Base-by-base conservation (phyloP, 2,113 vertebrate species). In the Speoplatyrhinus poulsoni region DNA sequence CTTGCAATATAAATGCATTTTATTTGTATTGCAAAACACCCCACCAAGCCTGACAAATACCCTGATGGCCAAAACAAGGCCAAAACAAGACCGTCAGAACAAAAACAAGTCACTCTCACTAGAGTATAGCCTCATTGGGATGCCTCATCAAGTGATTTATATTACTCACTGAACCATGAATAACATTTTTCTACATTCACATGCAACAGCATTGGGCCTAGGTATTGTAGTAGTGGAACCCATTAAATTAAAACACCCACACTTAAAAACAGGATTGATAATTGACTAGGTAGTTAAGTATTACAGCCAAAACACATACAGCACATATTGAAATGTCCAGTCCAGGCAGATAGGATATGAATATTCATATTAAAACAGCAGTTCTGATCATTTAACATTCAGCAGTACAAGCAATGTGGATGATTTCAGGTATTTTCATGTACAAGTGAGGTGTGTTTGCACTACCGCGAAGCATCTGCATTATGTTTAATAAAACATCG, bases 71-170 rank as follows among this genome's bases (percentile, higher is more conserved):
- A 62, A 62, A 47, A 68, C 26, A 72, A 72, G 58, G 36, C 65
- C 54, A 62, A 62, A 47, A 68, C 26, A 72, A 72, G 80, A 71
- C 77, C 65, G 60, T 41, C 7, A 12, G 15, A 58, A 65, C 74
- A 82, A 80, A 82, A 72, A 65, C 36, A 59, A 59, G 76, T 67
- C 70, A 79, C 53, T 65, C 75, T 32, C 17, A 69, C 54, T 60
- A 75, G 65, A 71, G 73, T 12, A 46, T 49, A 46, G 49, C 62
- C 65, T 82, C 71, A 75, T 80, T 80, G 75, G 8, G 70, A 75
- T 70, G 70, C 67, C 54, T 71, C 65, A 67, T 71, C 69, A 75
- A 69, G 73, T 61, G 69, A 16, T 46, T 54, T 59, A 62, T 74
- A 76, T 26, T 26, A 26, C 71, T 63, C 70, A 73, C 33, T 12